Percentiles rank a stretch among this genome's conserved stretches.
These are phyloP conservation scores for Hyperoodon ampullatus DNA, from an alignment of 2,113 vertebrate genomes.

Conservation along the genomic window DNA sequence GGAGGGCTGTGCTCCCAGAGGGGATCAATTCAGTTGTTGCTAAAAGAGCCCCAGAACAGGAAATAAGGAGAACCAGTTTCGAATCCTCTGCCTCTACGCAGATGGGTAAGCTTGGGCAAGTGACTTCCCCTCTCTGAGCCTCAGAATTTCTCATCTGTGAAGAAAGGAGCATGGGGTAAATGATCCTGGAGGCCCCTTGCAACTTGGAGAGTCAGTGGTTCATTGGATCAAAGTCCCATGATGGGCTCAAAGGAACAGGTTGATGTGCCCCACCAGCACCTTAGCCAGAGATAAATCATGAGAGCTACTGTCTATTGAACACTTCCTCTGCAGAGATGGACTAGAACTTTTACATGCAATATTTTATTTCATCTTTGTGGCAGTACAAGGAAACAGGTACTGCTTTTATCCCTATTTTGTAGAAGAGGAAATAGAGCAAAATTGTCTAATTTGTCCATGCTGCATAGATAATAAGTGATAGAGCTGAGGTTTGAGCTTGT, in stretches of 20 bases:
- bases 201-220: not conserved
- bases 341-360: not conserved
- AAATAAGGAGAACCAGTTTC: not conserved
- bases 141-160: not conserved
- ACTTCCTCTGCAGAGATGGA: not conserved
- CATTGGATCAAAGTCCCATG: not conserved
- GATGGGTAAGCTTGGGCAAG: not conserved
- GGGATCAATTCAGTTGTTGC: not conserved
- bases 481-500: not conserved
- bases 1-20: not conserved
- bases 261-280: not conserved
- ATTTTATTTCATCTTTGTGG: not conserved
- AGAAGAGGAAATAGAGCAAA: not conserved
- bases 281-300: not conserved
- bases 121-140: not conserved
- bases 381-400: not conserved
- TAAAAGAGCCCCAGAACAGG: not conserved
- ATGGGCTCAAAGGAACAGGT: not conserved
- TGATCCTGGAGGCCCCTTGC: not conserved
- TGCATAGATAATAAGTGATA: not conserved
- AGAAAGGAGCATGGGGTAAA: not conserved
- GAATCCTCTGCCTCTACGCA: not conserved
- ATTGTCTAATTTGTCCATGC: not conserved
- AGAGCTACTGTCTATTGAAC: not conserved
- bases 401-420: not conserved